These are phyloP conservation scores for Antigone vipio DNA, from an alignment of 2,113 vertebrate species.

Conservation along the genomic window DNA sequence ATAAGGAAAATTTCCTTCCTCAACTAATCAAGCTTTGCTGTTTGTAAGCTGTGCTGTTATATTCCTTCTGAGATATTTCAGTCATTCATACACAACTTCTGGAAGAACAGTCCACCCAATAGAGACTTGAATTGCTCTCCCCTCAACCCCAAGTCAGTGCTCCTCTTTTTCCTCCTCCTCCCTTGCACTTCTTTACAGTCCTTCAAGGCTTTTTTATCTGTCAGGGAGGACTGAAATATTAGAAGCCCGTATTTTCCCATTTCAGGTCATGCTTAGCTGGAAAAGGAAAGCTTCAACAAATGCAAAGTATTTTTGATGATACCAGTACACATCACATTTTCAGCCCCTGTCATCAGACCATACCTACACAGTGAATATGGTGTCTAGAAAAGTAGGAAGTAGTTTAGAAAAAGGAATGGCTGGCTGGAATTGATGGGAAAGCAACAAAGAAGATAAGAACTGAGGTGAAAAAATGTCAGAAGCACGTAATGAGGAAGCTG, in stretches of 20 bases:
- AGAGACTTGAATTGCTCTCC: background rate
- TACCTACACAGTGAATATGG: background rate
- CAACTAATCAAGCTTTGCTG: background rate
- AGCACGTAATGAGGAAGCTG: background rate
- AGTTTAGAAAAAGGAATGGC: background rate
- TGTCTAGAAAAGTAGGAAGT: background rate
- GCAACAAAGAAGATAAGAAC: background rate
- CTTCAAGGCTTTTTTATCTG: background rate
- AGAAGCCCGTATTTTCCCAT: background rate
- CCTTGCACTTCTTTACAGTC: background rate
- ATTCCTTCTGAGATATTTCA: background rate
- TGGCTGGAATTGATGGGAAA: background rate
- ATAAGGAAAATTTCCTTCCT: background rate
- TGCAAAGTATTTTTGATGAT: background rate
- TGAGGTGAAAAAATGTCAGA: background rate
- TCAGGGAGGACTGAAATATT: background rate
- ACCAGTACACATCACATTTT: background rate
- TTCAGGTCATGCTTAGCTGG: background rate
- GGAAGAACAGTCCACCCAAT: background rate
- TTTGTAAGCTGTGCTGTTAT: background rate
- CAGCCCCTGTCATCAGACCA: background rate
- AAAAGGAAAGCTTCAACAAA: background rate
- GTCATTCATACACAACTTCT: background rate
- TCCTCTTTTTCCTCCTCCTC: background rate
- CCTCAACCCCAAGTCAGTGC: background rate